These are phyloP conservation scores for Euphonia xanthogaster DNA, from an alignment of 2,797 vertebrate genomes.

Conservation along the genomic window DNA sequence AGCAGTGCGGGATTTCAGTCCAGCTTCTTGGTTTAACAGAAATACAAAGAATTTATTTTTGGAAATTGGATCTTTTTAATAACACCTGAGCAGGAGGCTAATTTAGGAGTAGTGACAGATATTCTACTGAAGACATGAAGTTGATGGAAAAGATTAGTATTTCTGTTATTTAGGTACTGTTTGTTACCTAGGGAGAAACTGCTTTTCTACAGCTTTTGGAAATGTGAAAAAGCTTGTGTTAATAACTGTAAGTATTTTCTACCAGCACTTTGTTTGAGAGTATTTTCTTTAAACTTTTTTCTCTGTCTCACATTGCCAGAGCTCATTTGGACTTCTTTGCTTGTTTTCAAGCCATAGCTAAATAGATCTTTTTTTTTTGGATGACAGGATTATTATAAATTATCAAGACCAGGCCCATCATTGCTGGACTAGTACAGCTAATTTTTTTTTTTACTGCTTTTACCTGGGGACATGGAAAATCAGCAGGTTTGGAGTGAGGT, in stretches of 20 bases:
- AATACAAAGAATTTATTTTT: not conserved
- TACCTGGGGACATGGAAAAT: not conserved
- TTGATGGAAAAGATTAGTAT: not conserved
- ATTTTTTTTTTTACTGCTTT: not conserved
- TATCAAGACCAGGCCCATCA: not conserved
- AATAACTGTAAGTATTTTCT: not conserved
- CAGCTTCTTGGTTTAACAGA: not conserved
- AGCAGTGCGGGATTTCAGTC: not conserved
- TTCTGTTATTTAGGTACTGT: not conserved
- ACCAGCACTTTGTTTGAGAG: not conserved
- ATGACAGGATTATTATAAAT: not conserved
- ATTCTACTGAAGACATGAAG: not conserved
- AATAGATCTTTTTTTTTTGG: not conserved
- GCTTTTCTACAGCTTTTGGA: not conserved
- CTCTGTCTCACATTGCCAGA: not conserved
- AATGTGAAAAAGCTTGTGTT: not conserved
- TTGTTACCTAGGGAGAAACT: not conserved
- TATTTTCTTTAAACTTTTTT: not conserved
- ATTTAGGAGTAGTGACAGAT: not conserved
- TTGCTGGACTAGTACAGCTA: not conserved
- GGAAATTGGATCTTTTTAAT: not conserved
- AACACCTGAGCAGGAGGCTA: not conserved
- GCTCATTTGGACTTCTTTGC: not conserved
- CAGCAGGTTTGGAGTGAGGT: not conserved
- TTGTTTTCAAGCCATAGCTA: not conserved